Base-by-base conservation (phyloP, 1,140 invertebrate genomes). In the Antheraea mylitta region DNA sequence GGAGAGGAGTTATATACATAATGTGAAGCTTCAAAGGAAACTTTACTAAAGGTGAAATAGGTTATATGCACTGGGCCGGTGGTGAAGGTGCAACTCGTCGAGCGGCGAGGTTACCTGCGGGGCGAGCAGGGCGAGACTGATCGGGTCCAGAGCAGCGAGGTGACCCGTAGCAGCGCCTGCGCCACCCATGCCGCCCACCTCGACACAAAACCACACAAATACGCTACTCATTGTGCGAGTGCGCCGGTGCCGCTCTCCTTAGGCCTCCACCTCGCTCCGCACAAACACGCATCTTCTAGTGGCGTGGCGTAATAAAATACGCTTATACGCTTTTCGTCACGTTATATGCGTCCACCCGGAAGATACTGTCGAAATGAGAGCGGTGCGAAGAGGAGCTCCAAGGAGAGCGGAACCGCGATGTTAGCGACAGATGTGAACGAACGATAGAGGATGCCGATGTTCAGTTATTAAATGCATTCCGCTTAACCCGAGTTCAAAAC, bases 141-240 rank as follows among this genome's bases (percentile, higher is more conserved):
- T 85, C 76, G 87, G 89, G 81, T 92, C 89, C 86, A 90, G 82
- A 72, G 88, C 87, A 76, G 87, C 74, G 83, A 89, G 85, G 81
- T 89, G 90, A 75, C 86, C 78, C 74, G 86, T 89, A 71, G 90
- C 86, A 79, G 89, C 87, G 77, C 89, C 88, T 70, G 86, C 83
- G 74, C 89, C 87, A 83, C 90, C 81, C 89, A 91, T 81, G 81
- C 89, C 90, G 81, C 89, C 90, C 90, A 92, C 90, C 90, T 92
- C 90, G 82, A 90, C 85, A 92, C 89, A 92, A 84, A 88, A 91
- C 87, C 88, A 91, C 86, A 92, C 87, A 91, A 89, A 92, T 82
- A 90, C 88, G 85, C 87, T 91, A 91, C 89, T 89, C 80, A 89
- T 87, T 86, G 87, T 91, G 89, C 86, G 83, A 83, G 80, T 80